Percentiles rank a stretch among this genome's conserved stretches.
These are phyloP conservation scores for Nemurella pictetii DNA, from an alignment of 2,888 invertebrate species.

Conservation along the genomic window DNA sequence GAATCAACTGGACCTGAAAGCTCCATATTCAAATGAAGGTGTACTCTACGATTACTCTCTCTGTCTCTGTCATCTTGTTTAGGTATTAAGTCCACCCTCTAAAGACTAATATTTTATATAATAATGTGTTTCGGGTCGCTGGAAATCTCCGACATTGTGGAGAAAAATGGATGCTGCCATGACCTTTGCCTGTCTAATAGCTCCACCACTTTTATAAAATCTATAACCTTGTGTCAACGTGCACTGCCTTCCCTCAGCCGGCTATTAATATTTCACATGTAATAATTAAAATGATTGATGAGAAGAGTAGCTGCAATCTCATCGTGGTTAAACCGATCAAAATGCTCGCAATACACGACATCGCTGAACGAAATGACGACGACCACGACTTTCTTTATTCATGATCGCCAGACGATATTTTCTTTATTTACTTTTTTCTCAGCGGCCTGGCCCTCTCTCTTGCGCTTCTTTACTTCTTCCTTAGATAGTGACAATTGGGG, in stretches of 20 bases:
- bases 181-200: too few species aligned
- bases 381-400: not conserved
- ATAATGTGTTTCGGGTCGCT: too few species aligned
- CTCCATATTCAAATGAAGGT: too few species aligned
- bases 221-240: too few species aligned
- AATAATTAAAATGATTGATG: not conserved
- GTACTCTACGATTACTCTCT: too few species aligned
- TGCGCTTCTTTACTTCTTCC: conserved; percentile 24
- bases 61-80: too few species aligned
- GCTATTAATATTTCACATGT: not conserved
- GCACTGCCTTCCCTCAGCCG: not conserved
- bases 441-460: not conserved
- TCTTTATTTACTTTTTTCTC: conserved; percentile 16
- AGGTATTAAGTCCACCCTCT: too few species aligned
- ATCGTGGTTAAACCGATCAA: not conserved
- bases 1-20: too few species aligned
- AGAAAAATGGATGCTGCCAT: too few species aligned
- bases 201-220: too few species aligned
- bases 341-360: not conserved
- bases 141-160: too few species aligned
- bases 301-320: not conserved
- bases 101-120: too few species aligned
- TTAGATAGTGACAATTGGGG: conserved; percentile 21
- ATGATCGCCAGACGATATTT: conserved; percentile 3
- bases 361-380: not conserved